Evolutionary conservation across 2,888 invertebrate species (phyloP), one percentile per base, ranked within the genome.

Genomic region (Ypsolopha sequella): DNA sequence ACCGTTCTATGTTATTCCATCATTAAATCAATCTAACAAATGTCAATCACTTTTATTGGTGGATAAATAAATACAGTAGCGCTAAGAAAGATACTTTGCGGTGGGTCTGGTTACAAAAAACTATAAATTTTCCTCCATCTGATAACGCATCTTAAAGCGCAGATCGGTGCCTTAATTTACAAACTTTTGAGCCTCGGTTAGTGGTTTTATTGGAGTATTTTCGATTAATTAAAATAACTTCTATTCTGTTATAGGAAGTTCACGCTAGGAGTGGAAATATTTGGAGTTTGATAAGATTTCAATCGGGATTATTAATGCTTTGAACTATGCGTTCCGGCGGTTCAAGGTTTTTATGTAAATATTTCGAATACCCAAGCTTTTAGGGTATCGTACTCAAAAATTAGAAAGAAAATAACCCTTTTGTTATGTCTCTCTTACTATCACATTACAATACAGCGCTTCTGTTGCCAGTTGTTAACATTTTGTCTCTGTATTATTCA

Each of bases 1-100:
- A 36, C 7, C 36, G 45, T 48, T 50, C 53, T 56, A 58, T 62
- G 60, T 59, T 56, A 55, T 60, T 62, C 58, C 58, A 59, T 69
- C 67, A 68, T 71, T 68, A 70, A 68, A 53, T 58, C 58, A 53
- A 62, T 68, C 58, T 66, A 74, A 75, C 77, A 69, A 76, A 76
- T 73, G 80, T 79, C 79, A 80, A 76, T 81, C 76, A 78, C 63
- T 74, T 82, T 81, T 80, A 81, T 76, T 72, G 70, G 69, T 66
- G 71, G 75, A 75, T 72, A 71, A 76, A 78, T 75, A 80, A 76
- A 78, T 80, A 77, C 79, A 68, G 80, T 78, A 76, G 79, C 76
- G 56, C 58, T 61, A 56, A 11, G 13, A 9, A 7, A 39, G 34
- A 24, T 24, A 14, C 58, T 63, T 64, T 64, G 61, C 60, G 59